Percentiles rank a stretch among this genome's conserved stretches.
These are phyloP conservation scores for Hemaris fuciformis DNA, from an alignment of 2,888 invertebrate species.

Conservation along the genomic window DNA sequence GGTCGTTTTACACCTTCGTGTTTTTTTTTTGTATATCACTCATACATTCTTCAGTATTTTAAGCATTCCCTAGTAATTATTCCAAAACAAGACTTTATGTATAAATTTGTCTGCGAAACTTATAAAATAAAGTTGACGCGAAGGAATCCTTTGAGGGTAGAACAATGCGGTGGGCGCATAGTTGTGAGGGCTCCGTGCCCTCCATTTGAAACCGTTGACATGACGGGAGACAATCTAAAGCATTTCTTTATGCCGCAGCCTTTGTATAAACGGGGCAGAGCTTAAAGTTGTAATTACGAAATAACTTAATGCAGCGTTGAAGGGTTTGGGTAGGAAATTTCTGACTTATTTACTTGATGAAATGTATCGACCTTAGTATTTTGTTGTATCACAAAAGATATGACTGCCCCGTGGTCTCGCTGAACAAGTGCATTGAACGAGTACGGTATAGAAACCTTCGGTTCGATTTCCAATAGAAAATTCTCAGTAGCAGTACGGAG, in stretches of 20 bases:
- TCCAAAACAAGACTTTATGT: neutral
- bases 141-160: slow-evolving; percentile 1
- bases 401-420: no score
- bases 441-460: no score
- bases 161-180: slow-evolving; percentile 1
- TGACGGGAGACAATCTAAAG: neutral
- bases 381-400: no score
- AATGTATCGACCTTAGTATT: no score
- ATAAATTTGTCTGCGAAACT: neutral
- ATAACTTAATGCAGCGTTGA: neutral
- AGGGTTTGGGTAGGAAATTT: neutral
- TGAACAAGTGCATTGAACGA: no score
- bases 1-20: no score
- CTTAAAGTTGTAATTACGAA: neutral
- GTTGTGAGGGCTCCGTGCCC: neutral
- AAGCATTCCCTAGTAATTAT: neutral
- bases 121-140: slow-evolving; percentile 4
- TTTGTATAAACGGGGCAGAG: neutral
- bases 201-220: neutral
- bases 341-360: neutral
- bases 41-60: no score
- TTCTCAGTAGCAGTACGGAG: no score
- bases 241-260: neutral
- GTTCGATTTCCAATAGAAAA: no score
- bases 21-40: no score